Evolutionary conservation across 2,113 vertebrate species (phyloP).

Genomic region (Gadus macrocephalus): DNA sequence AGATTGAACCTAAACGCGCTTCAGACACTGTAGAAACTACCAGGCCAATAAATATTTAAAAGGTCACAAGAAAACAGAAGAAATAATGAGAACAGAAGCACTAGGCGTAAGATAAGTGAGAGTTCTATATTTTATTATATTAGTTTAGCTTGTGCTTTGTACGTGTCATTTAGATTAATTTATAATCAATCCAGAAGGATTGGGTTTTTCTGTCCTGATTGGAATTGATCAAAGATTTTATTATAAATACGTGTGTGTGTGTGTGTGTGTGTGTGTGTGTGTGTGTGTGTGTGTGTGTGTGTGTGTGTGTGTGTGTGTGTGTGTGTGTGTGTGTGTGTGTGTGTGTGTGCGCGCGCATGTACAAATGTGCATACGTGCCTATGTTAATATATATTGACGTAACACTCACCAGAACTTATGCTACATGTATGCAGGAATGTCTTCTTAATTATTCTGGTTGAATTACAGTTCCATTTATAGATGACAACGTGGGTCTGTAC

Average conservation of each 20-base stretch:
- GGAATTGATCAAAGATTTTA: no score
- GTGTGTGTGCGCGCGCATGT: not conserved
- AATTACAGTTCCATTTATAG: no score
- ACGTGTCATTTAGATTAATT: not conserved
- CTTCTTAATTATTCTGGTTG: no score
- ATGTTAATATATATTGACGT: no score
- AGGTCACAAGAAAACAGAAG: conserved; percentile 15
- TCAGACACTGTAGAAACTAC: not conserved
- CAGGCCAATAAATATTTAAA: conserved; percentile 8
- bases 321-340: conserved; percentile 2
- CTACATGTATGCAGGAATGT: no score
- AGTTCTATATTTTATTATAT: not conserved
- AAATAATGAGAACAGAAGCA: not conserved
- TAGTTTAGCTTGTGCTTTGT: not conserved
- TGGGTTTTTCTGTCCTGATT: no score
- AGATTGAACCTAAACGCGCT: not conserved
- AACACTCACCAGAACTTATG: no score
- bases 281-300: conserved; percentile 3
- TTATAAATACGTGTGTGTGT: not conserved
- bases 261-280: conserved; percentile 2
- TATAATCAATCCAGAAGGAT: no score
- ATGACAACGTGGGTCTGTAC: no score
- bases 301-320: not conserved
- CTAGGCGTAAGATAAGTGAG: not conserved
- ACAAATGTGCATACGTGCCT: not conserved